phyloP scores from a whole-genome alignment of 2,113 vertebrate genomes.

The Gallinago media region DNA sequence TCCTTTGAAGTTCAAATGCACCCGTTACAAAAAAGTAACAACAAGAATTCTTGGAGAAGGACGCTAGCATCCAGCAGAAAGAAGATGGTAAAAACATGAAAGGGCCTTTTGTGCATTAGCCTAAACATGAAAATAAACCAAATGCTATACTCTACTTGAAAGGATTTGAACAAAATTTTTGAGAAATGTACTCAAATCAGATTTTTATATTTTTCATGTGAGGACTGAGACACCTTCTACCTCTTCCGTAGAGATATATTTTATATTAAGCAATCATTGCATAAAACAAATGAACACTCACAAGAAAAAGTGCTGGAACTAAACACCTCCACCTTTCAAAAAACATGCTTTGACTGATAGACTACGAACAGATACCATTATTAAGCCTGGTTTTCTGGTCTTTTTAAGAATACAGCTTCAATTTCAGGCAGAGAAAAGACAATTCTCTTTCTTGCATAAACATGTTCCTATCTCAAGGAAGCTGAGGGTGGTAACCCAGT shows the following conservation, averaged over 20 bases:
- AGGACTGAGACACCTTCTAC: not conserved
- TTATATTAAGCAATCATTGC: not conserved
- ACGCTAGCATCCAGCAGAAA: not conserved
- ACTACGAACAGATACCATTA: not conserved
- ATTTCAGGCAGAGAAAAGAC: not conserved
- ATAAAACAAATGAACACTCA: not conserved
- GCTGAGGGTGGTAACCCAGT: not conserved
- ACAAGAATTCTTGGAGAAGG: not conserved
- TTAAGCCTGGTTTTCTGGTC: not conserved
- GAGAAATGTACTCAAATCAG: not conserved
- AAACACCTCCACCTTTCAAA: not conserved
- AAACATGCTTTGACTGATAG: not conserved
- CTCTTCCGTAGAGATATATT: not conserved
- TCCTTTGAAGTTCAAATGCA: not conserved
- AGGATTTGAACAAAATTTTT: not conserved
- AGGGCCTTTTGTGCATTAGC: not conserved
- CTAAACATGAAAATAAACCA: not conserved
- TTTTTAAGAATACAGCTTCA: not conserved
- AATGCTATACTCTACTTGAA: not conserved
- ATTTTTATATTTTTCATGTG: not conserved
- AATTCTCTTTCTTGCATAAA: not conserved
- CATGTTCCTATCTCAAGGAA: not conserved
- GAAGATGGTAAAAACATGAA: not conserved
- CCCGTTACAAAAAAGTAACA: not conserved
- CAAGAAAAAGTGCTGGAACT: not conserved